Percentiles rank a stretch among this genome's conserved stretches.
phyloP scores from a whole-genome alignment of 2,888 invertebrate genomes.

The Deilephila porcellus region DNA sequence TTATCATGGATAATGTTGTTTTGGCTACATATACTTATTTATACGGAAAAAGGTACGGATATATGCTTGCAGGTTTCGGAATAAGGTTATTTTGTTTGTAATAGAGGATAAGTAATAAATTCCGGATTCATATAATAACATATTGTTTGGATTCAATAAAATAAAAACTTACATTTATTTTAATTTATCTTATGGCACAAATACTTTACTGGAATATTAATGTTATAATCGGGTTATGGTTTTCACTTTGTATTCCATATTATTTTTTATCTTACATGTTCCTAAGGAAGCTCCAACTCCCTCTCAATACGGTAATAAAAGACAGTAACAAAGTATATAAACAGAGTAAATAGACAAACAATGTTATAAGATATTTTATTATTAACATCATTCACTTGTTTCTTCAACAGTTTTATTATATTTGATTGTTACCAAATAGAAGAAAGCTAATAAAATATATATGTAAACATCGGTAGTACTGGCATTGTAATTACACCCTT shows the following conservation, averaged over 20 bases:
- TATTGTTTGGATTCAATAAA: too few species aligned
- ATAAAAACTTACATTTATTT: not conserved
- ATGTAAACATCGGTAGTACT: conserved; percentile 21
- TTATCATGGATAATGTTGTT: too few species aligned
- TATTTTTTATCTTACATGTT: not conserved
- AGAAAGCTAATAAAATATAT: conserved; percentile 6
- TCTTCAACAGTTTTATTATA: conserved; percentile 11
- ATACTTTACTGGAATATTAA: not conserved
- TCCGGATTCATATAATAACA: too few species aligned
- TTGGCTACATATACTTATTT: not conserved
- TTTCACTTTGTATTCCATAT: not conserved
- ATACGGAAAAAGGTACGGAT: not conserved
- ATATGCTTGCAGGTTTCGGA: too few species aligned
- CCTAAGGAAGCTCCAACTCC: not conserved
- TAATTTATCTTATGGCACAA: not conserved
- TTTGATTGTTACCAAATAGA: conserved; percentile 26
- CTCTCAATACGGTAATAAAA: not conserved
- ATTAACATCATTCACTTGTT: not conserved
- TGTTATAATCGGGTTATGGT: not conserved
- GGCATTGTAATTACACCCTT: not conserved
- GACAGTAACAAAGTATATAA: not conserved
- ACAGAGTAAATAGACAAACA: conserved; percentile 9
- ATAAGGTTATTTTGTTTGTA: too few species aligned
- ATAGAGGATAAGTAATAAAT: too few species aligned
- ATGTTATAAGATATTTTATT: conserved; percentile 24